Conservation (phyloP, 2,113 vertebrate genomes). For the Alaudala cheleensis region DNA sequence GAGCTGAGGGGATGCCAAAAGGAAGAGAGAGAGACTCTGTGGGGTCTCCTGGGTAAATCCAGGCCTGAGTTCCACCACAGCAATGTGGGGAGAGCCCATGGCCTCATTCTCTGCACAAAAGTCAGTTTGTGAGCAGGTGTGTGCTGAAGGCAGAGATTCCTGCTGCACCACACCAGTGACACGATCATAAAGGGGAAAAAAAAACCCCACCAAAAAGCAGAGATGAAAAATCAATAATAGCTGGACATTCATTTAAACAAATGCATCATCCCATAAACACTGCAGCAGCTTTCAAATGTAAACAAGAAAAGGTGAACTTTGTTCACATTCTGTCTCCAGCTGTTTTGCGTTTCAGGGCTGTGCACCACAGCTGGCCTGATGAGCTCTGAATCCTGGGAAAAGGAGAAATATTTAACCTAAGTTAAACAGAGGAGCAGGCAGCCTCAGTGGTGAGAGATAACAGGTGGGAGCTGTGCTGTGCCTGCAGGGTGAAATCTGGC, state of each 20-base stretch:
- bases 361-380: slow-evolving; percentile 70
- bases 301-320: slow-evolving; percentile 78
- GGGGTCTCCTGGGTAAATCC: not conserved
- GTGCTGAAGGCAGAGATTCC: slow-evolving; percentile 27
- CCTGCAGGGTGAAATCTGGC: slow-evolving; percentile 68
- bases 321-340: slow-evolving; percentile 76
- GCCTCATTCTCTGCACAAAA: not conserved
- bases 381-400: slow-evolving; percentile 75
- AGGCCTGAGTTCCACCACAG: not conserved
- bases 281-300: slow-evolving; percentile 73
- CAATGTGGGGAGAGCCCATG: not conserved
- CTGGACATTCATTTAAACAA: slow-evolving; percentile 75
- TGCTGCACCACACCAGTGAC: slow-evolving; percentile 38
- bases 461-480: slow-evolving; percentile 71
- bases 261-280: slow-evolving; percentile 76
- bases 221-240: slow-evolving; percentile 67
- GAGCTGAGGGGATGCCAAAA: not conserved
- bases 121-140: slow-evolving; percentile 13
- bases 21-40: not conserved
- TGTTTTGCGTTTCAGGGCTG: slow-evolving; percentile 74
- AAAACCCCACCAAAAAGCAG: not conserved
- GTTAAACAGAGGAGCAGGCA: slow-evolving; percentile 58
- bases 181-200: not conserved
- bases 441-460: slow-evolving; percentile 63
- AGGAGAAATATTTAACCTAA: slow-evolving; percentile 66